Evolutionary conservation across 53 echinoderm and acorn worm genomes (phyloP).

Genomic region (Zoroaster sp.): DNA sequence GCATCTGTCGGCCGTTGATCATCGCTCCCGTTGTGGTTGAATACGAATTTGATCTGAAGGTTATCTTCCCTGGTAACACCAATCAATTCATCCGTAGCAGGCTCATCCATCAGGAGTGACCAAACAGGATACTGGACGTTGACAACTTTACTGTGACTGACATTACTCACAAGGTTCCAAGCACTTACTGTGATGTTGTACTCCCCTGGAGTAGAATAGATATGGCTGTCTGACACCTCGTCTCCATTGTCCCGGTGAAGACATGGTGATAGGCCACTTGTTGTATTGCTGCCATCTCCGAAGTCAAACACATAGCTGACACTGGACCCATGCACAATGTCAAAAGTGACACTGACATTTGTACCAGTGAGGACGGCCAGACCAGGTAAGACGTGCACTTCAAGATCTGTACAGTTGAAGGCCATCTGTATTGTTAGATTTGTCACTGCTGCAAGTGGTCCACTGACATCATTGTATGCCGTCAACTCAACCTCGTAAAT

Average conservation of each 20-base stretch:
- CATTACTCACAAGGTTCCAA: constrained; percentile 54
- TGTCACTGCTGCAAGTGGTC: background rate
- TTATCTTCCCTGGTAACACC: background rate
- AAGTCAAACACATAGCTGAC: background rate
- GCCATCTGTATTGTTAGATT: background rate
- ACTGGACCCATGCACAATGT: background rate
- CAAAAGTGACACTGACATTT: background rate
- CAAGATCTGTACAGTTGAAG: background rate
- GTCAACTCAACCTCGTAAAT: background rate
- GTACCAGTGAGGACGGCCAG: background rate
- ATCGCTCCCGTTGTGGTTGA: background rate
- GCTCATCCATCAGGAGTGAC: background rate
- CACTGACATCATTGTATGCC: constrained; percentile 43
- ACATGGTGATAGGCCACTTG: background rate
- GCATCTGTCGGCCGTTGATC: background rate
- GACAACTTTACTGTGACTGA: background rate
- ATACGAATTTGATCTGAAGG: background rate
- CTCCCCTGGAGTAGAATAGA: constrained; percentile 1
- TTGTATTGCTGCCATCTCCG: background rate
- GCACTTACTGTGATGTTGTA: background rate
- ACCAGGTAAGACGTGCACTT: background rate
- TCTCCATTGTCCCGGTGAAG: background rate
- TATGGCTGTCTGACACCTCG: background rate
- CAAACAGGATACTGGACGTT: constrained; percentile 17
- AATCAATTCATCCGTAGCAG: background rate